Base-by-base conservation (phyloP, 2,888 invertebrate genomes). In the Zygothrica quintamaculata region DNA sequence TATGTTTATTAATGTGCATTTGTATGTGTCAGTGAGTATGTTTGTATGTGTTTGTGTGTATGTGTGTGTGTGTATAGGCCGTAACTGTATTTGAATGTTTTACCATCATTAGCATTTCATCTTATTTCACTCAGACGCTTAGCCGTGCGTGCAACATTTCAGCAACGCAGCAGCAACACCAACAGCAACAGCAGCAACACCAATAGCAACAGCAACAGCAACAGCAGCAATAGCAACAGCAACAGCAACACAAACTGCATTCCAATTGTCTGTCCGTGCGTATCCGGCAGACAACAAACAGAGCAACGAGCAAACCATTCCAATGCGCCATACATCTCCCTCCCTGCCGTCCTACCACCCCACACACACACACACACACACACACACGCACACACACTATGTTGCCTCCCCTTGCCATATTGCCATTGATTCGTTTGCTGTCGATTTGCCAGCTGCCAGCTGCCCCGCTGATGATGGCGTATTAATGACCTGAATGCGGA, bases 401-500 rank as follows among this genome's bases (percentile, higher is more conserved):
- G 9, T 22, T 3, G 9, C 42, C 15, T 5, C 37, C 15, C 37
- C 40, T 47, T 37, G 16, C 13, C 31, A 36, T 6, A 3, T 13
- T 40, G 18, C 18, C 18, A 5, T 5, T 5, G 18, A 2, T 22
- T 22, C 3, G 18, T 22, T 22, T 22, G 18, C 18, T 22, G 2
- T 22, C 18, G 18, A 3, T 22, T 22, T 22, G 18, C 18, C 18
- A 22, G 18, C 5, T 22, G 22, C 11, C 8, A 18, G 16, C 47
- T 50, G 44, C 18, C 40, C 59, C 46, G 43, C 64, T 65, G 80
- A 67, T 84, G 87, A 81, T 81, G 81, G 80, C 81, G 84, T 81
- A 86, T 86, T 81, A 81, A 81, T 86, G 80, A 86, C 78, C 78
- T 84, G 80, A 81, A 81, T 84, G 74, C 68, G 80, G 87, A 84